phyloP scores from a whole-genome alignment of 2,888 invertebrate genomes.

The Pyrochroa serraticornis region DNA sequence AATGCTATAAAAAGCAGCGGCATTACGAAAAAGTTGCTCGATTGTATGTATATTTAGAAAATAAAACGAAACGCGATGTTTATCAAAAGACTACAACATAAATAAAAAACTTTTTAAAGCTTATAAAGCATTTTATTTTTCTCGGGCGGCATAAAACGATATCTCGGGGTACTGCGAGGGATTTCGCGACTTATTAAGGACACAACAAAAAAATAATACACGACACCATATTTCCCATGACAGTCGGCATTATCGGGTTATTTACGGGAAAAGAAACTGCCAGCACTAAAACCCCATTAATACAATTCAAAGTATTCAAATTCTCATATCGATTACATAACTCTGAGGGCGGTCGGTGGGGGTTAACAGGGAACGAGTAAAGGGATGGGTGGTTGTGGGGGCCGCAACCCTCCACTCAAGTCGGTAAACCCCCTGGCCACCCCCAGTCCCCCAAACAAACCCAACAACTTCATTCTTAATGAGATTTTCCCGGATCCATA shows the following conservation, averaged over 20 bases:
- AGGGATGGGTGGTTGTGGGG: slow-evolving; percentile 26
- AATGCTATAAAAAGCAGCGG: slow-evolving; percentile 23
- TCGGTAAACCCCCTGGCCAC: slow-evolving; percentile 19
- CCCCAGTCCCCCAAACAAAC: slow-evolving; percentile 43
- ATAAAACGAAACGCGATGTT: slow-evolving; percentile 34
- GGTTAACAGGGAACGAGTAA: no score
- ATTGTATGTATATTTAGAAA: slow-evolving; percentile 29
- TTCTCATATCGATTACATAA: slow-evolving; percentile 52
- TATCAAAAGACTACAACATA: slow-evolving; percentile 32
- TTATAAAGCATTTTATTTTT: slow-evolving; percentile 34
- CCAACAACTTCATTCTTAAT: slow-evolving; percentile 61
- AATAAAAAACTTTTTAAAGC: slow-evolving; percentile 32
- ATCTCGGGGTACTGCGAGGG: slow-evolving; percentile 8
- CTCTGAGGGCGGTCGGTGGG: slow-evolving; percentile 28
- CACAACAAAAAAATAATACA: background rate
- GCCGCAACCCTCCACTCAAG: slow-evolving; percentile 14
- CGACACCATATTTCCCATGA: background rate
- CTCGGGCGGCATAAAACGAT: slow-evolving; percentile 23
- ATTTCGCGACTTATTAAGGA: background rate
- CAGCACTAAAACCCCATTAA: slow-evolving; percentile 35
- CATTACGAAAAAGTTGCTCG: slow-evolving; percentile 24
- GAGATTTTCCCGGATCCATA: slow-evolving; percentile 61
- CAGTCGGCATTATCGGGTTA: slow-evolving; percentile 15
- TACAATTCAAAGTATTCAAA: slow-evolving; percentile 50
- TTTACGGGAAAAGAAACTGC: slow-evolving; percentile 1